phyloP scores from a whole-genome alignment of 1,140 invertebrate species.

The Leptonema lineaticorne region DNA sequence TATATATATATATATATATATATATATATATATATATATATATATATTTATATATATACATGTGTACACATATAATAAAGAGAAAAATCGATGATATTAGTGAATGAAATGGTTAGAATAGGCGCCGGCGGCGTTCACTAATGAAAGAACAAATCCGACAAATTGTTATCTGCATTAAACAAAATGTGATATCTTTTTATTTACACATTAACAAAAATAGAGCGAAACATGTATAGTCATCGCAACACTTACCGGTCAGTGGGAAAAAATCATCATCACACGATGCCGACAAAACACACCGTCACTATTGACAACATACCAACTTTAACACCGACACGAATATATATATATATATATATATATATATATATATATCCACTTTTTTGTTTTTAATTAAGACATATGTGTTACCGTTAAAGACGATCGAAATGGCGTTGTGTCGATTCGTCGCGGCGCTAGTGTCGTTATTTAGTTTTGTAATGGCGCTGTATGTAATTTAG shows the following conservation, averaged over 20 bases:
- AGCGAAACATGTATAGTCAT: constrained; percentile 39
- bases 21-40: too few relatives aligned
- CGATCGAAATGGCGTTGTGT: too few relatives aligned
- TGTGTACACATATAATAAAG: too few relatives aligned
- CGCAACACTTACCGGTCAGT: constrained; percentile 37
- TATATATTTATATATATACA: too few relatives aligned
- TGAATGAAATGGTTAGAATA: neutral
- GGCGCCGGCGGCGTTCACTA: constrained; percentile 30
- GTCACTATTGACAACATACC: constrained; percentile 3
- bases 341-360: neutral
- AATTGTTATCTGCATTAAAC: constrained; percentile 43
- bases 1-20: too few relatives aligned
- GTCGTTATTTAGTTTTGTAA: too few relatives aligned
- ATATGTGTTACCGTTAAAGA: too few relatives aligned
- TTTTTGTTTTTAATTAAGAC: too few relatives aligned
- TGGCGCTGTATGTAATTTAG: too few relatives aligned
- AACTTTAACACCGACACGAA: neutral
- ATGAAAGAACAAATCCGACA: constrained; percentile 39
- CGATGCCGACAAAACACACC: neutral
- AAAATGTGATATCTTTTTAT: constrained; percentile 43
- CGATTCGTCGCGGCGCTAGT: too few relatives aligned
- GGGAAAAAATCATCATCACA: constrained; percentile 25
- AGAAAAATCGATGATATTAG: too few relatives aligned
- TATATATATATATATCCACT: too few relatives aligned
- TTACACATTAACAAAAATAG: constrained; percentile 43